Base-by-base conservation (phyloP, 2,113 vertebrate species). In the Archocentrus centrarchus region DNA sequence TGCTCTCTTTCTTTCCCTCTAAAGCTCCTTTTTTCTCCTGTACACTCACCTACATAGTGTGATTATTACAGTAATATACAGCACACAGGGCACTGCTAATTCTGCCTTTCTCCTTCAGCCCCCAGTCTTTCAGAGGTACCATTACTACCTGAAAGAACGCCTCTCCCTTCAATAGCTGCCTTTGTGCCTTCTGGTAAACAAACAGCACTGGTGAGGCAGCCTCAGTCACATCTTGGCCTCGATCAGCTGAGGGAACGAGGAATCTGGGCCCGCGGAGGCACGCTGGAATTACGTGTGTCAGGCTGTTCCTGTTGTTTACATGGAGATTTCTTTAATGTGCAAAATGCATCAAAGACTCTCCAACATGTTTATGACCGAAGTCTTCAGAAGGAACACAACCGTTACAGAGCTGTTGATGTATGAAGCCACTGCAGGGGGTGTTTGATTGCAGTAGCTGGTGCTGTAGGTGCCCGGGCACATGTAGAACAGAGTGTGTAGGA, bases 161-260 rank as follows among this genome's bases (percentile, higher is more conserved):
- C 82, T 85, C 89, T 80, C 62, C 87, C 66, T 89, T 94, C 91
- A 95, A 93, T 95, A 84, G 90, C 80, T 8, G 80, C 88, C 90
- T 94, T 94, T 96, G 93, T 95, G 86, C 79, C 81, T 90, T 86
- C 80, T 68, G 81, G 87, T 85, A 89, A 86, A 87, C 86, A 93
- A 94, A 94, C 92, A 88, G 82, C 75, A 85, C 83, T 61, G 75
- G 77, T 57, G 88, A 89, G 81, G 93, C 86, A 73, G 94, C 91
- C 89, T 87, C 80, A 13, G 83, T 91, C 82, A 39, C 90, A 90
- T 90, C 82, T 87, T 92, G 89, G 57, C 62, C 78, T 80, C 35
- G 75, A 92, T 86, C 87, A 85, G 60, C 53, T 10, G 17, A 68
- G 64, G 91, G 87, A 89, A 80, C 82, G 85, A 80, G 83, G 82